Evolutionary conservation across 2,888 invertebrate genomes (phyloP), one percentile per base, ranked within the genome.

Genomic region (Nomada hirtipes): DNA sequence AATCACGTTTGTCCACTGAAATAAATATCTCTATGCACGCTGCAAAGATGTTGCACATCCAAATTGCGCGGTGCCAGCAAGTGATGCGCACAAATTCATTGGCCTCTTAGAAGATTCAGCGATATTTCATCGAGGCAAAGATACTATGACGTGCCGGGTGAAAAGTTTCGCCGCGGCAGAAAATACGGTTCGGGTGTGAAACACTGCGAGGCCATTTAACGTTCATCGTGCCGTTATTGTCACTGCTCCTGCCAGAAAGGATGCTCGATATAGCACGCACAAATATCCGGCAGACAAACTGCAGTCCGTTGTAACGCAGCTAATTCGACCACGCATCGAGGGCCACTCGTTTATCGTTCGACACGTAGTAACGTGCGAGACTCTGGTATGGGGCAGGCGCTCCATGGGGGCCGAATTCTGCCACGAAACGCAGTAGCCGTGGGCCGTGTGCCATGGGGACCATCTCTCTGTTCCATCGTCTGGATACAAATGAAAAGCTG

Each of bases 281-380:
- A 84, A 86, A 86, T 77, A 87, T 86, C 77, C 86, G 79, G 29
- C 44, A 42, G 69, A 71, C 69, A 75, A 70, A 70, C 76, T 79
- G 79, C 82, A 70, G 64, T 53, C 55, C 69, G 60, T 67, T 79
- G 79, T 69, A 86, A 80, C 82, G 68, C 61, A 23, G 72, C 70
- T 83, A 82, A 82, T 82, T 82, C 77, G 67, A 74, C 83, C 73
- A 71, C 74, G 74, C 70, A 44, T 68, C 82, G 83, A 75, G 79
- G 69, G 44, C 75, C 79, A 78, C 65, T 74, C 80, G 85, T 85
- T 87, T 83, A 85, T 80, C 82, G 86, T 85, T 77, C 79, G 86
- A 78, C 78, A 53, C 72, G 69, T 64, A 52, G 79, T 81, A 68
- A 52, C 78, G 75, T 53, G 36, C 52, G 59, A 60, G 20, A 11